Conservation (phyloP, 2,888 invertebrate genomes). For the Andrena dorsata region DNA sequence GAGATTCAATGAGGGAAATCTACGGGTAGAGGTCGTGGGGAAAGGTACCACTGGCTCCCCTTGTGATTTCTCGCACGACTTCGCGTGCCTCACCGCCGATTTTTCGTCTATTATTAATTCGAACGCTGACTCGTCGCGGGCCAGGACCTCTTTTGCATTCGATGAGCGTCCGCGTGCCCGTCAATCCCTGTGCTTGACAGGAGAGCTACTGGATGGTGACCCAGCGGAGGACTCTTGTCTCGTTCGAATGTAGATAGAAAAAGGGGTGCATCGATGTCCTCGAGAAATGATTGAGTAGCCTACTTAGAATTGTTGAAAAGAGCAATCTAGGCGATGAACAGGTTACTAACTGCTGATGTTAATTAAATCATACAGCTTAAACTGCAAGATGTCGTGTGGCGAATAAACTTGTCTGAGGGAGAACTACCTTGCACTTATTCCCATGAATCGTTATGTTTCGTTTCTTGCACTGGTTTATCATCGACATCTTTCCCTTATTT, state of each 20-base stretch:
- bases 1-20: constrained; percentile 66
- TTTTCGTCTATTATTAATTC: constrained; percentile 44
- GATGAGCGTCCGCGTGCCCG: not conserved
- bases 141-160: constrained; percentile 14
- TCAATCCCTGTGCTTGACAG: too few relatives aligned
- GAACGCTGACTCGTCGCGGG: constrained; percentile 1
- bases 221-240: constrained; percentile 6
- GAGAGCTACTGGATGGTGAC: constrained; percentile 4
- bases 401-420: too few relatives aligned
- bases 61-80: constrained; percentile 71
- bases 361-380: too few relatives aligned
- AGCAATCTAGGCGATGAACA: too few relatives aligned
- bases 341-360: too few relatives aligned
- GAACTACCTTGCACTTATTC: too few relatives aligned
- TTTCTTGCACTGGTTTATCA: too few relatives aligned
- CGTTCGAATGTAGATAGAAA: not conserved
- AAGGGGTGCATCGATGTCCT: not conserved
- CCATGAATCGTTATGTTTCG: too few relatives aligned
- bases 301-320: too few relatives aligned
- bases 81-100: constrained; percentile 29
- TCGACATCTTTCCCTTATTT: too few relatives aligned
- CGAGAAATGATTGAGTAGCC: not conserved
- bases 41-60: constrained; percentile 42
- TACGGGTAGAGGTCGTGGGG: constrained; percentile 42
- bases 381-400: too few relatives aligned